phyloP scores from a whole-genome alignment of 2,113 vertebrate species.

The Istiophorus platypterus region DNA sequence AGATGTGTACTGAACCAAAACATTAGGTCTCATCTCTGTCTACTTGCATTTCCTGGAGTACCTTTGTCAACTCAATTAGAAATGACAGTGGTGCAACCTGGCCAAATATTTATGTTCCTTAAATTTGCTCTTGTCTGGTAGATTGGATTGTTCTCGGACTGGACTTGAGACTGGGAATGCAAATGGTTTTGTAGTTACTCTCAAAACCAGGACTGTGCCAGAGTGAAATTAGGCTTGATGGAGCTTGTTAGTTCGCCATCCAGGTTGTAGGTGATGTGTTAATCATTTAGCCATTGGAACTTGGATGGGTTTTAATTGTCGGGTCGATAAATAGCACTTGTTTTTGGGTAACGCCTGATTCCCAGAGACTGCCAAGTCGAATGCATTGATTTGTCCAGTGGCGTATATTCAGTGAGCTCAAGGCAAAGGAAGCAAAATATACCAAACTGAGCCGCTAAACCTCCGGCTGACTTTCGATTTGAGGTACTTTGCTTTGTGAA shows the following conservation, averaged over 20 bases:
- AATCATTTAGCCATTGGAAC: constrained; percentile 18
- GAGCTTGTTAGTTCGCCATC: constrained; percentile 4
- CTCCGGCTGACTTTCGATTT: not conserved
- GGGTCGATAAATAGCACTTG: not conserved
- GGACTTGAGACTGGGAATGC: not conserved
- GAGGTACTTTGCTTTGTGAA: not conserved
- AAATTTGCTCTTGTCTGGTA: not conserved
- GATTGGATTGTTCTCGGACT: not conserved
- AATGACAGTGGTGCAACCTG: not conserved
- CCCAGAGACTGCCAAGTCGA: not conserved
- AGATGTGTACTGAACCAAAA: not conserved
- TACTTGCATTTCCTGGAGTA: not conserved
- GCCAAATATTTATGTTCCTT: not conserved
- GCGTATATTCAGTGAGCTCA: not conserved
- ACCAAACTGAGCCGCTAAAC: not conserved
- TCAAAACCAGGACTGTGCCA: not conserved
- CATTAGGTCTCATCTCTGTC: not conserved
- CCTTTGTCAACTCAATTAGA: not conserved
- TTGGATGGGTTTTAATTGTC: constrained; percentile 10
- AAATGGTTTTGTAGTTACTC: not conserved
- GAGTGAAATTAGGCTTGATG: not conserved
- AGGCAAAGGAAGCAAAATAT: not conserved
- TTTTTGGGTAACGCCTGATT: not conserved
- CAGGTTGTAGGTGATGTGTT: constrained; percentile 3
- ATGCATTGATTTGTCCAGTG: not conserved